Evolutionary conservation across 2,113 vertebrate species (phyloP).

Genomic region (Notothenia rossii): DNA sequence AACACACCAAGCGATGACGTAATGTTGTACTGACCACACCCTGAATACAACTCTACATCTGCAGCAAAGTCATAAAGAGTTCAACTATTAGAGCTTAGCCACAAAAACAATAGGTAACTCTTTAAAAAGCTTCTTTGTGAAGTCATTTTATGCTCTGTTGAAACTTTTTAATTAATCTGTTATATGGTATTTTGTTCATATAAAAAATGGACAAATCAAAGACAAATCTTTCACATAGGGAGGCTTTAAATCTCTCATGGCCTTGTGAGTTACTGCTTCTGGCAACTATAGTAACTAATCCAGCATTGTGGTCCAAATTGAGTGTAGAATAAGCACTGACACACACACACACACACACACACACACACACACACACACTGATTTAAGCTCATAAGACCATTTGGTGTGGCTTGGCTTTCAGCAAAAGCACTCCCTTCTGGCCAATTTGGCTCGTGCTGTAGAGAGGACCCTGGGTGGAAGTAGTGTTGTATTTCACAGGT

Average conservation of each 20-base stretch:
- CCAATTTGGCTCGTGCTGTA: neutral
- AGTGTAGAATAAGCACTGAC: neutral
- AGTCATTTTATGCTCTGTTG: neutral
- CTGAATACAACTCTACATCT: neutral
- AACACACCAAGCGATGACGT: slow-evolving; percentile 7
- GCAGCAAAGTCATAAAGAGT: neutral
- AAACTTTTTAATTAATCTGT: neutral
- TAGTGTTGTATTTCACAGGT: slow-evolving; percentile 14
- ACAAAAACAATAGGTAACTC: too few relatives aligned
- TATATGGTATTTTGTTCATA: neutral
- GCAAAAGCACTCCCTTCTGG: neutral
- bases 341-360: slow-evolving; percentile 7
- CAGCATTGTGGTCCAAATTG: neutral
- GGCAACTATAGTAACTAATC: neutral
- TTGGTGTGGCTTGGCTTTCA: slow-evolving; percentile 3
- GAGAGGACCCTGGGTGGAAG: neutral
- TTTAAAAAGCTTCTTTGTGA: neutral
- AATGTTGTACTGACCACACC: neutral
- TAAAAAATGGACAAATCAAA: neutral
- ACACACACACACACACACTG: neutral
- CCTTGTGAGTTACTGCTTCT: neutral
- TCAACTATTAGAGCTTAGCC: neutral
- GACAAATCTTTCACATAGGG: neutral
- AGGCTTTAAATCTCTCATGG: neutral
- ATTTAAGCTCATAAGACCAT: neutral